Evolutionary conservation across 2,888 invertebrate genomes (phyloP).

Genomic region (Megaustenia siamemsis): DNA sequence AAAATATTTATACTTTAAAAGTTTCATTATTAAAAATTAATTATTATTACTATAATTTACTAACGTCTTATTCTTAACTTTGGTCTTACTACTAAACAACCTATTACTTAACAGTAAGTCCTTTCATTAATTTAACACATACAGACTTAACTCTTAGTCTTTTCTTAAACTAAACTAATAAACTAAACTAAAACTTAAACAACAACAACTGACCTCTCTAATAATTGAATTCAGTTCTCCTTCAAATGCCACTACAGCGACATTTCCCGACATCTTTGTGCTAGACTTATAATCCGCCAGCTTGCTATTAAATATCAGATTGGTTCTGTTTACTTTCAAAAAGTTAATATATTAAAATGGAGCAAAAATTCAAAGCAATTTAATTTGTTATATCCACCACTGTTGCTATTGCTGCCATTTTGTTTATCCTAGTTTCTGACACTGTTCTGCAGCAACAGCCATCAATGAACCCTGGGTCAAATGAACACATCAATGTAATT

Average conservation of each 20-base stretch:
- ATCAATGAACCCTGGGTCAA: neutral
- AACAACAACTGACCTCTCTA: slow-evolving; percentile 74
- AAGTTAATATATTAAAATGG: neutral
- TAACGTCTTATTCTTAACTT: no score
- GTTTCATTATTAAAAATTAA: no score
- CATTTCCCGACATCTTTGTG: slow-evolving; percentile 68
- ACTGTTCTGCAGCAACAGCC: slow-evolving; percentile 38
- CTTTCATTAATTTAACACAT: no score
- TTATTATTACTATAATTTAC: no score
- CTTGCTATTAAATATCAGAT: neutral
- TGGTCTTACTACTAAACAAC: no score
- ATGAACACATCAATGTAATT: neutral
- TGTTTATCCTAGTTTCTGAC: slow-evolving; percentile 45
- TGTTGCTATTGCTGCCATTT: slow-evolving; percentile 42
- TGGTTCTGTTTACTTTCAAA: neutral
- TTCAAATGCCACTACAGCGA: slow-evolving; percentile 78
- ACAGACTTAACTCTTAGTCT: no score
- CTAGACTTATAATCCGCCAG: slow-evolving; percentile 20
- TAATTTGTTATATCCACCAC: neutral
- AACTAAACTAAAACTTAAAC: neutral
- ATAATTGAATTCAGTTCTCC: slow-evolving; percentile 79
- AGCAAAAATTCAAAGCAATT: neutral
- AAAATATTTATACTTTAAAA: no score
- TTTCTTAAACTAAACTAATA: no score
- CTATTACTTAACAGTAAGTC: no score